Base-by-base conservation (phyloP, 2,888 invertebrate genomes). In the Frankliniella intonsa region DNA sequence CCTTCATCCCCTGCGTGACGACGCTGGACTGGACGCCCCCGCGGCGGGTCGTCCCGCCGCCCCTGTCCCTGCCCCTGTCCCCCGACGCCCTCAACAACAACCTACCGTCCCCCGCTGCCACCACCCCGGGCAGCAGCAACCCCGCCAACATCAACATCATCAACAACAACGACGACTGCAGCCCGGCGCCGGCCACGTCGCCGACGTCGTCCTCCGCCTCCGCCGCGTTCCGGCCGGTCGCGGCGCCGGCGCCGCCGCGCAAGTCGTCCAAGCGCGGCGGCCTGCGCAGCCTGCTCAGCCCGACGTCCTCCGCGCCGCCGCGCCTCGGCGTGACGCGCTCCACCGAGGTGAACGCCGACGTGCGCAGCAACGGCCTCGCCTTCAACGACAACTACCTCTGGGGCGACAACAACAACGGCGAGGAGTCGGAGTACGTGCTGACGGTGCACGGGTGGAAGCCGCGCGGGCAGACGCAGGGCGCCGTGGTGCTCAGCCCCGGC, bases 321-420 rank as follows among this genome's bases (percentile, higher is more conserved):
- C 69, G 25, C 22, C 25, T 76, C 8, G 69, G 25, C 11, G 22
- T 25, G 22, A 76, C 69, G 69, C 69, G 69, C 69, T 25, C 69
- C 2, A 1, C 1, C 69, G 69, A 76, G 69, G 69, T 76, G 69
- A 76, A 76, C 69, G 69, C 69, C 25, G 69, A 76, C 69, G 25
- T 76, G 62, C 17, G 62, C 38, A 5, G 38, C 38, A 38, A 38
- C 69, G 69, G 25, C 69, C 69, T 76, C 22, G 25, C 69, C 25
- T 76, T 76, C 69, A 76, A 76, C 25, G 69, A 76, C 69, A 76
- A 76, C 69, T 76, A 25, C 25, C 69, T 76, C 69, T 76, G 69
- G 69, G 69, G 69, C 69, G 69, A 22, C 69, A 76, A 76, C 69
- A 76, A 25, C 69, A 76, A 76, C 69, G 69, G 69, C 69, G 69